A percentile compares a stretch with the other conserved stretches of the same genome.
Conservation (phyloP, 1,140 invertebrate species). For the Phymastichus coffea region DNA sequence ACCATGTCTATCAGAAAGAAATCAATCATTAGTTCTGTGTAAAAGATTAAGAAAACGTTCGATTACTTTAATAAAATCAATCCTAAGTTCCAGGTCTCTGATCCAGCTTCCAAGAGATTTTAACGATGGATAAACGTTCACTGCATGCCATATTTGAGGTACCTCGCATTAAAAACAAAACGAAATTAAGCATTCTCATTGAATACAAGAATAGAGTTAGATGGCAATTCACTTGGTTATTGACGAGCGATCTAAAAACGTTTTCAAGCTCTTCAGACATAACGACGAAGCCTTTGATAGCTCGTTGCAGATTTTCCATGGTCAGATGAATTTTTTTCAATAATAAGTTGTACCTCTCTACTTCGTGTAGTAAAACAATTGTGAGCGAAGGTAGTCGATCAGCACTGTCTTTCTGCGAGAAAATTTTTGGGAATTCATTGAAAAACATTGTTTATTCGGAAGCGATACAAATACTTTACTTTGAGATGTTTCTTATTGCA, state of each 20-base stretch:
- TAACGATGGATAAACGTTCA: constrained; percentile 79
- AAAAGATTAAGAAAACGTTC: background rate
- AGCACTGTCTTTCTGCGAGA: constrained; percentile 61
- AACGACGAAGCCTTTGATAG: constrained; percentile 82
- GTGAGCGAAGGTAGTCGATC: constrained; percentile 76
- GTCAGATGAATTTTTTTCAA: constrained; percentile 70
- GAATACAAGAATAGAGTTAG: too few species aligned
- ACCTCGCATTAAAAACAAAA: too few species aligned
- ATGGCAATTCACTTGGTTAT: constrained; percentile 63
- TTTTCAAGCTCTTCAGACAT: constrained; percentile 86
- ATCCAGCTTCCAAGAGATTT: constrained; percentile 84
- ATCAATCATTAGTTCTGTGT: background rate
- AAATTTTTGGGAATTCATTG: background rate
- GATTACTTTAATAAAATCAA: constrained; percentile 73
- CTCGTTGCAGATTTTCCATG: constrained; percentile 75
- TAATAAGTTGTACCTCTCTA: constrained; percentile 81
- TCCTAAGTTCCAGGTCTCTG: constrained; percentile 71
- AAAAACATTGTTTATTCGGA: background rate
- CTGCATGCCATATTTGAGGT: constrained; percentile 75
- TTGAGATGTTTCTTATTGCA: constrained; percentile 56
- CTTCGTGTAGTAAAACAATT: constrained; percentile 82
- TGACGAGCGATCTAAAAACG: constrained; percentile 74
- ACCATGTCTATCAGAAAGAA: constrained; percentile 64
- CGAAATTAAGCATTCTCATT: background rate
- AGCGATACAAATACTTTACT: constrained; percentile 54